Percentiles rank a stretch among this genome's conserved stretches.
These are phyloP conservation scores for Hydrocynus forskahlii DNA, from an alignment of 2,797 vertebrate genomes.

Conservation along the genomic window DNA sequence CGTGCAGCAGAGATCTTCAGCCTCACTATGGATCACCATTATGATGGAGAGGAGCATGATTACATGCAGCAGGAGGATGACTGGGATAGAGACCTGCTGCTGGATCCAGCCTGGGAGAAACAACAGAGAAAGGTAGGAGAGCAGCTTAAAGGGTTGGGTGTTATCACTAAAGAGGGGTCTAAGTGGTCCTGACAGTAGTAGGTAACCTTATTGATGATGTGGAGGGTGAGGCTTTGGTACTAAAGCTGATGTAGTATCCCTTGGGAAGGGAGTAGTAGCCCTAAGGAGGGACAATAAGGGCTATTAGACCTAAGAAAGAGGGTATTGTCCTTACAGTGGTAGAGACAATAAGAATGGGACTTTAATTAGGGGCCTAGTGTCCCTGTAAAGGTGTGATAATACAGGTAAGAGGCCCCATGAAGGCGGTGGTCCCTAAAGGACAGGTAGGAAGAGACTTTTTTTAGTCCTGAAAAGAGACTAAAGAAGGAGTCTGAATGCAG, in stretches of 20 bases:
- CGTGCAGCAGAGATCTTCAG: conserved; percentile 20
- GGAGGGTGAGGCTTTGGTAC: background rate
- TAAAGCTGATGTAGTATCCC: too few relatives aligned
- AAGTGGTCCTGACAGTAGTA: too few relatives aligned
- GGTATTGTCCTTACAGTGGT: too few relatives aligned
- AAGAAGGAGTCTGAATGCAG: too few relatives aligned
- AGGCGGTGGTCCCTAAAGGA: too few relatives aligned
- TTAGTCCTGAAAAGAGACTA: too few relatives aligned
- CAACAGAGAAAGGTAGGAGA: conserved; percentile 87
- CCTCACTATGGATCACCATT: conserved; percentile 78
- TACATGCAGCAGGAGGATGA: conserved; percentile 89
- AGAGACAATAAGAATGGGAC: too few relatives aligned
- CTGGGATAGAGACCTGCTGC: conserved; percentile 90
- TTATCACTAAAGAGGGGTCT: background rate
- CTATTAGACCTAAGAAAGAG: background rate
- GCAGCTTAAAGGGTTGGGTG: background rate
- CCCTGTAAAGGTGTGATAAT: background rate
- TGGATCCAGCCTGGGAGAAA: conserved; percentile 93
- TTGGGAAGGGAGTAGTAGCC: background rate
- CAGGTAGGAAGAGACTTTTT: too few relatives aligned
- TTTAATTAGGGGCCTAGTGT: too few relatives aligned
- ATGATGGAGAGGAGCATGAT: conserved; percentile 76
- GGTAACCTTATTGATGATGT: too few relatives aligned
- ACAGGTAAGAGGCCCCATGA: too few relatives aligned
- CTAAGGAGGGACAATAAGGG: background rate